phyloP scores from a whole-genome alignment of 1,140 invertebrate genomes.

The Drosophila auraria region DNA sequence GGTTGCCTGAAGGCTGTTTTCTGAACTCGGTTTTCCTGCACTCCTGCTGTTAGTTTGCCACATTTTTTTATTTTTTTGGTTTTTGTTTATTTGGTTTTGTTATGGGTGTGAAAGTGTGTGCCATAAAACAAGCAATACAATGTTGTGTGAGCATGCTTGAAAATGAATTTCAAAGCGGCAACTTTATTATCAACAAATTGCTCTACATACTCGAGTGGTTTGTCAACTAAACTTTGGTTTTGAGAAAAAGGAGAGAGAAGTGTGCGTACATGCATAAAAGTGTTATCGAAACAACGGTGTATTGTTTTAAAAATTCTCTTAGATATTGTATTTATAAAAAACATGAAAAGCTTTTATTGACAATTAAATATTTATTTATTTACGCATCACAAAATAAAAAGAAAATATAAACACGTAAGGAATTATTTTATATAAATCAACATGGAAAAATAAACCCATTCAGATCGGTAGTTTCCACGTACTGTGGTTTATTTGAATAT shows the following conservation, averaged over 20 bases:
- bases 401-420: not conserved
- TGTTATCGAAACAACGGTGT: not conserved
- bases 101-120: constrained; percentile 39
- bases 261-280: not conserved
- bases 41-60: constrained; percentile 16
- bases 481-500: not conserved
- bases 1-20: constrained; percentile 42
- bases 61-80: constrained; percentile 16
- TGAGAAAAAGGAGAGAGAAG: not conserved
- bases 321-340: not conserved
- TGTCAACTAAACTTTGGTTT: constrained; percentile 38
- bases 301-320: not conserved
- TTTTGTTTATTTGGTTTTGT: constrained; percentile 37
- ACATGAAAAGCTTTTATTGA: not conserved
- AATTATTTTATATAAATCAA: not conserved
- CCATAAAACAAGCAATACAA: constrained; percentile 51
- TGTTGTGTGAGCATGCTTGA: constrained; percentile 39
- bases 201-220: constrained; percentile 41
- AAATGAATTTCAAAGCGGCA: constrained; percentile 41
- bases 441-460: not conserved
- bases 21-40: constrained; percentile 16
- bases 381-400: too few species aligned
- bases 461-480: not conserved
- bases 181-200: constrained; percentile 52
- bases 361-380: constrained; percentile 1